phyloP scores from a whole-genome alignment of 2,888 invertebrate genomes.

The Caenorhabditis macrosperma region DNA sequence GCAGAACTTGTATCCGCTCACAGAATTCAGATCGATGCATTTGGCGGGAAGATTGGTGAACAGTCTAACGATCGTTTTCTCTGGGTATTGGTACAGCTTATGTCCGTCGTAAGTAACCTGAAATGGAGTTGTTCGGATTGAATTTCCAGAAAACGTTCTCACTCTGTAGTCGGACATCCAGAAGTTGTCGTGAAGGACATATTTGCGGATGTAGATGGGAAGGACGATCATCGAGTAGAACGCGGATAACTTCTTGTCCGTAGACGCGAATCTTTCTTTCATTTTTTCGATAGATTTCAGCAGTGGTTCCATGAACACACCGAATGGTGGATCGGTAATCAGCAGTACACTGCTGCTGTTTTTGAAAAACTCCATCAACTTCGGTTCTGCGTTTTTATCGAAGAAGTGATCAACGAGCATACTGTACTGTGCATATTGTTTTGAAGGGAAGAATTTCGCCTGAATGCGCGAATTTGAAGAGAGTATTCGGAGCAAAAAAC shows the following conservation, averaged over 20 bases:
- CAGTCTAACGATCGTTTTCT: slow-evolving; percentile 72
- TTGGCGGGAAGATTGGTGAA: slow-evolving; percentile 71
- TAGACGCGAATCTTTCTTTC: slow-evolving; percentile 46
- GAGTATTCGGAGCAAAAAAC: slow-evolving; percentile 32
- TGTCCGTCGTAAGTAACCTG: slow-evolving; percentile 77
- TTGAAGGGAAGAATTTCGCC: slow-evolving; percentile 69
- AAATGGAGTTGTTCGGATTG: background rate
- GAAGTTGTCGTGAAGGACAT: slow-evolving; percentile 64
- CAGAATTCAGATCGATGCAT: slow-evolving; percentile 64
- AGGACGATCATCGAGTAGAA: slow-evolving; percentile 65
- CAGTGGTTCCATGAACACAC: slow-evolving; percentile 74
- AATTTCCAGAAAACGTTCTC: background rate
- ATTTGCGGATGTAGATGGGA: slow-evolving; percentile 74
- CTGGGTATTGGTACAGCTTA: slow-evolving; percentile 65
- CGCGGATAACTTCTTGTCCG: slow-evolving; percentile 10
- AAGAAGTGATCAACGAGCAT: slow-evolving; percentile 75
- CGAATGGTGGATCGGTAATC: slow-evolving; percentile 78
- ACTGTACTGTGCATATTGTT: slow-evolving; percentile 74
- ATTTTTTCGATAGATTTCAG: slow-evolving; percentile 69
- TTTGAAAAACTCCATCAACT: slow-evolving; percentile 58
- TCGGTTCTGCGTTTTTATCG: slow-evolving; percentile 58
- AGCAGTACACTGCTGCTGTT: slow-evolving; percentile 62
- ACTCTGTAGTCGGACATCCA: slow-evolving; percentile 76
- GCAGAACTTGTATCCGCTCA: slow-evolving; percentile 73
- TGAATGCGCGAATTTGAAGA: slow-evolving; percentile 40